Base-by-base conservation (phyloP, 2,113 vertebrate genomes). In the Rostratula benghalensis region DNA sequence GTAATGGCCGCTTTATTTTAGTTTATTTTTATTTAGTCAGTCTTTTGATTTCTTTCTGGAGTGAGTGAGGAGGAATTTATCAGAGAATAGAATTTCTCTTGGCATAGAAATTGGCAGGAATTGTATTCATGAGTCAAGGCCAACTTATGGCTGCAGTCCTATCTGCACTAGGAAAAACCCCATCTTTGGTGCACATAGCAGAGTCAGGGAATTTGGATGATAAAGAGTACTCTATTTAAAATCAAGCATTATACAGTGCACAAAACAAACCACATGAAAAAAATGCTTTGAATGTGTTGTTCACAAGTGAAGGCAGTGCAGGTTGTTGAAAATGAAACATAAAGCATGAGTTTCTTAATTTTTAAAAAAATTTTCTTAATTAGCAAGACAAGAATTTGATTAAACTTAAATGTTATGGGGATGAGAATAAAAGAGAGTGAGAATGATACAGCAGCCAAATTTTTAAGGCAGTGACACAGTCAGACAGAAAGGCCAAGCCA, bases 41-140 rank as follows among this genome's bases (percentile, higher is more conserved):
- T 35, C 48, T 94, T 91, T 67, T 63, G 51, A 57, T 81, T 86
- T 89, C 9, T 59, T 69, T 97, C 94, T 95, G 31, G 88, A 90
- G 59, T 48, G 60, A 31, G 37, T 46, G 18, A 91, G 37, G 57
- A 87, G 54, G 53, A 94, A 94, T 80, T 83, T 75, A 19, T 54
- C 37, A 76, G 50, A 87, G 39, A 77, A 8, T 25, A 79, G 43
- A 83, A 82, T 79, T 61, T 65, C 24, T 57, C n/a, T n/a, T 70
- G 15, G 31, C 59, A 50, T 13, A 88, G 75, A 83, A 73, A 69
- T 24, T 70, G 64, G 23, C 35, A 70, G n/a, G 18, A 94, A 68
- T 74, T n/a, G n/a, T 68, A 21, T 14, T 4, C 12, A 51, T 51
- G 24, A 79, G 39, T 89, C 23, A 68, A 63, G 41, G 51, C 41